Base-by-base conservation (phyloP, 2,888 invertebrate genomes). In the Torymus tubicola region DNA sequence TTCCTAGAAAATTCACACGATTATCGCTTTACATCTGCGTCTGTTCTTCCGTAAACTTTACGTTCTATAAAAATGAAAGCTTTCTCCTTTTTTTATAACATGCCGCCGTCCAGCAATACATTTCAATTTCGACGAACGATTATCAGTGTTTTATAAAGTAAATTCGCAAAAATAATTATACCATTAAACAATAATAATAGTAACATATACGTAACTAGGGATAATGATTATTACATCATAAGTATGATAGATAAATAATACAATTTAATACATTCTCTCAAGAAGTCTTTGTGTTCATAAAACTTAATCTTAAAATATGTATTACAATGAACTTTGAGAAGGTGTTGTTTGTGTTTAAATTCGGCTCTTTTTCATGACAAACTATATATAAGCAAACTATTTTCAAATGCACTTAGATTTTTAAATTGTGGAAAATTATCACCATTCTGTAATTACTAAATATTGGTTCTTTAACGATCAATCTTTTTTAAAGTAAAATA, bases 1-100 rank as follows among this genome's bases (percentile, higher is more conserved):
- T 67, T 21, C n/a, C 13, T 65, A 12, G 16, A 18, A 70, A 74
- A 74, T 64, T 58, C 42, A 10, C 57, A 79, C 58, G 58, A 72
- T 72, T 16, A 63, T 58, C 16, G 21, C 52, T 12, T 52, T 18
- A 53, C 42, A 24, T 67, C 18, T 10, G 52, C 11, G 13, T 57
- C 55, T 16, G 12, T 53, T 2, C 55, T 31, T 18, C 8, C 53
- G 52, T 16, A 8, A 70, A 60, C 69, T 69, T 74, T 63, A 70
- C 63, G 57, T 21, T 68, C 52, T 57, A 65, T 68, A 79, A 74
- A 75, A 79, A 79, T 65, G 60, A 69, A 79, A 73, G 55, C 64
- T 69, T 79, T 57, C 8, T 16, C 42, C 42, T 42, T 42, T 42
- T 42, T 42, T 42, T 31, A 14, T 12, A n/a, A 14, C 21, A 50